Evolutionary conservation across 2,888 invertebrate species (phyloP), one percentile per base, ranked within the genome.

Genomic region (Rhaphigaster nebulosa): DNA sequence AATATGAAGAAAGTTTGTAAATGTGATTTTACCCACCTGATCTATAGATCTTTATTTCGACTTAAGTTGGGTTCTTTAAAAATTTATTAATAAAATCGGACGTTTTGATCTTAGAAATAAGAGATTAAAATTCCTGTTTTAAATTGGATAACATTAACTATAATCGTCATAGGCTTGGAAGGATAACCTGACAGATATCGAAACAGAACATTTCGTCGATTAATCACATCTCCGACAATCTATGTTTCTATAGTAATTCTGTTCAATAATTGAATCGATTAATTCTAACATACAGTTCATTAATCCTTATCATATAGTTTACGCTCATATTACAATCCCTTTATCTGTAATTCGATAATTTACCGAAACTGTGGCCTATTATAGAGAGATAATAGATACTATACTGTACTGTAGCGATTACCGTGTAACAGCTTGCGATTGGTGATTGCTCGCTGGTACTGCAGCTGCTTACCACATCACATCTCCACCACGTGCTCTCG

Each of bases 401-500:
- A n/a, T n/a, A 60, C 12, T 60, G 13, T 56, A 26, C 26, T 65
- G 1, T 15, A 65, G 65, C 15, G 65, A 65, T 65, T 65, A 65
- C 13, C 29, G 12, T 15, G 13, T 15, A 70, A 18, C 70, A 70
- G 70, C 70, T 70, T 70, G 70, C 70, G 29, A 70, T 70, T 70
- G 6, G 34, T 34, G 29, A 70, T 34, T 34, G 70, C 70, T 70
- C 18, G 18, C 34, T 34, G 34, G 12, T 18, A 18, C n/a, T n/a
- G 70, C 70, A 70, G 70, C 70, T 70, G 70, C 70, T 15, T 5
- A 34, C 29, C 70, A 70, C 70, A 70, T 34, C 60, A 29, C 29
- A 65, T 65, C 60, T 65, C 60, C 29, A 65, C 34, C 34, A 70
- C 70, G 70, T 70, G 70, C 70, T 70, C 70, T 70, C 29, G 23